Evolutionary conservation across 1,140 invertebrate species (phyloP).

Genomic region (Trichogramma pretiosum): DNA sequence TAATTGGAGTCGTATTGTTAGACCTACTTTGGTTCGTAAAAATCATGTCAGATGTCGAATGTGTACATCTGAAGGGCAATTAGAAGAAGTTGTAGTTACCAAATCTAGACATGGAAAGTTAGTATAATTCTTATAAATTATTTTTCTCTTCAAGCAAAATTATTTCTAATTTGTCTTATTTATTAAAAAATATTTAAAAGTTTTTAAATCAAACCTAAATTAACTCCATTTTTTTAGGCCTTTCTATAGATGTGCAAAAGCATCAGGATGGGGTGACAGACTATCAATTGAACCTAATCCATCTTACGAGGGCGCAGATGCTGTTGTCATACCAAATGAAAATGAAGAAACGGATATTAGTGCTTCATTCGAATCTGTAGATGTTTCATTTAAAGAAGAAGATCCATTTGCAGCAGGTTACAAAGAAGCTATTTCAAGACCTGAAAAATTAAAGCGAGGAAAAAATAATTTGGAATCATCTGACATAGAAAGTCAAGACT

Average conservation of each 20-base stretch:
- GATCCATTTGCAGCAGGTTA: no score
- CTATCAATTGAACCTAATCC: conserved; percentile 48
- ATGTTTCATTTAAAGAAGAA: conserved; percentile 1
- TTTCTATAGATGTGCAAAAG: conserved; percentile 60
- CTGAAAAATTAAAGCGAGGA: no score
- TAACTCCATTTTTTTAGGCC: conserved; percentile 39
- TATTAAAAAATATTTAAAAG: conserved; percentile 1
- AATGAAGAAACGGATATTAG: conserved; percentile 18
- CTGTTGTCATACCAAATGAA: neutral
- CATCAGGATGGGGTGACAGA: conserved; percentile 64
- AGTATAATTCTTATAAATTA: conserved; percentile 17
- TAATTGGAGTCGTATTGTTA: conserved; percentile 71
- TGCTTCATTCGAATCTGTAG: neutral
- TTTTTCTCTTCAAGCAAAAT: conserved; percentile 10
- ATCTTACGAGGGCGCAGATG: conserved; percentile 10
- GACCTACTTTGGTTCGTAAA: conserved; percentile 54
- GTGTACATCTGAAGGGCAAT: conserved; percentile 63
- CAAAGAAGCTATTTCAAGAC: no score
- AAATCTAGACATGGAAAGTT: conserved; percentile 64
- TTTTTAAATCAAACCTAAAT: no score
- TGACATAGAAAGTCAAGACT: no score
- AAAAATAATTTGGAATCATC: no score
- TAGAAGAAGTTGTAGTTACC: conserved; percentile 72
- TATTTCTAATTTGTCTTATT: neutral
- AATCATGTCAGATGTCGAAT: conserved; percentile 68